Evolutionary conservation across 2,113 vertebrate genomes (phyloP), one percentile per base, ranked within the genome.

Genomic region (Tragelaphus scriptus): DNA sequence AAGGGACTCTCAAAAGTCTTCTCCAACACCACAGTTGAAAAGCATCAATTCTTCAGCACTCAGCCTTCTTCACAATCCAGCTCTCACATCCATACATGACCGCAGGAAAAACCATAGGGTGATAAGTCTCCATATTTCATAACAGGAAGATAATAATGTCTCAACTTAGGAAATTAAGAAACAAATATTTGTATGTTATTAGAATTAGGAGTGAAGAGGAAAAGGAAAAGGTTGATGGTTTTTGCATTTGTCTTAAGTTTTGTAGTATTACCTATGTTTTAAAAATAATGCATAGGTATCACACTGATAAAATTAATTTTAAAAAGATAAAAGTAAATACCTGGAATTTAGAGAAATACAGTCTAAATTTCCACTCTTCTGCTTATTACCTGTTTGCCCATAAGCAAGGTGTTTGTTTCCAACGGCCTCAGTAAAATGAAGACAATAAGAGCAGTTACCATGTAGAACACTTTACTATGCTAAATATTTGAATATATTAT

Each of bases 131-230:
- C 3, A 26, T 84, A 85, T 89, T 94, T 96, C 30, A 49, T 71
- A 90, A 65, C 7, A 85, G 44, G 49, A 92, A 93, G 25, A 26
- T 4, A 79, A 92, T n/a, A 90, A 81, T 58, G 21, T 91, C 80
- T 92, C n/a, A 93, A 80, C 65, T 80, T 82, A 36, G 81, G 88
- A 96, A 77, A 79, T 65, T 16, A 63, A 95, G 36, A 97, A 94
- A 95, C 0, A 32, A 13, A 91, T 58, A 61, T 61, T 88, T 81
- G 7, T 2, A n/a, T 86, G 26, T 8, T 86, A 23, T 3, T 89
- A 7, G 21, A 93, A 65, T 96, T 32, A 65, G 14, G 15, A 49
- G 7, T 58, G 15, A 36, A 58, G 4, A 92, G 7, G 4, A 58
- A 94, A 85, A 26, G 0, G 14, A 88, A 75, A 59, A 1, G 4